These are phyloP conservation scores for Microhierax caerulescens DNA, from an alignment of 2,797 vertebrate genomes.

Conservation along the genomic window DNA sequence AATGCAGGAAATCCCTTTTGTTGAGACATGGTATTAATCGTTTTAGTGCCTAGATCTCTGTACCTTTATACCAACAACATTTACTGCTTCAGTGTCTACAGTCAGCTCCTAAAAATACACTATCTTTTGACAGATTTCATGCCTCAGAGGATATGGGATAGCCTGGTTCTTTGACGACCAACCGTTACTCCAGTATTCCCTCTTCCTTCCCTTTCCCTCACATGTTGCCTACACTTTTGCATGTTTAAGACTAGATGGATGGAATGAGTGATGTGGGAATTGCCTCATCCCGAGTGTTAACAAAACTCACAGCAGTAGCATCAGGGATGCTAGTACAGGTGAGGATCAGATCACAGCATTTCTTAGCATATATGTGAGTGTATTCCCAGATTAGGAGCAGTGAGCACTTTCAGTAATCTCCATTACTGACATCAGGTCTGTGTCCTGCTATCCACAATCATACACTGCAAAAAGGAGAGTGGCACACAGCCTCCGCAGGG, in stretches of 20 bases:
- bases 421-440: neutral
- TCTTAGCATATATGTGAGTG: neutral
- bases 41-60: slow-evolving; percentile 27
- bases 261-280: neutral
- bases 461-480: neutral
- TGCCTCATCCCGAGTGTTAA: neutral
- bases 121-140: slow-evolving; percentile 42
- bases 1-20: slow-evolving; percentile 62
- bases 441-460: neutral
- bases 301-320: neutral
- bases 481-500: rapidly evolving
- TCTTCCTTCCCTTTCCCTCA: neutral
- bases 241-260: neutral
- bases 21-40: slow-evolving; percentile 64
- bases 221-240: neutral
- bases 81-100: slow-evolving; percentile 62
- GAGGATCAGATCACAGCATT: neutral
- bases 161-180: neutral
- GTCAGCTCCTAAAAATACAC: slow-evolving; percentile 65
- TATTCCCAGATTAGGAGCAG: neutral
- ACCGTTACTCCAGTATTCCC: neutral
- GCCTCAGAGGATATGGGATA: neutral
- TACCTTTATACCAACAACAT: slow-evolving; percentile 67
- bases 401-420: neutral
- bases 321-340: neutral